phyloP scores from a whole-genome alignment of 1,140 invertebrate genomes.

The Drosophila bipectinata region DNA sequence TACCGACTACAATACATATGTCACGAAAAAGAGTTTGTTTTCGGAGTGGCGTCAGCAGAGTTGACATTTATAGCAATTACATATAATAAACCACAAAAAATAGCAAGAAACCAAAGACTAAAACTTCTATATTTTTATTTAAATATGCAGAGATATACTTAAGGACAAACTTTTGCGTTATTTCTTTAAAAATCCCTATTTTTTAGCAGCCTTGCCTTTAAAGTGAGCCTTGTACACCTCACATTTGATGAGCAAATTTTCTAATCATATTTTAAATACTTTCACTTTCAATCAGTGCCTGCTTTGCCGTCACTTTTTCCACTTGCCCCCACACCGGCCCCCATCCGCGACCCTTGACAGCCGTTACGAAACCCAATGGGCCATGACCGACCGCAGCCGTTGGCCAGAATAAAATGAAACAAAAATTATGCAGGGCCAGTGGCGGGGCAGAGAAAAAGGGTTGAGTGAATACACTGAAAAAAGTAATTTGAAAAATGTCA shows the following conservation, averaged over 20 bases:
- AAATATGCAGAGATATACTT: too few relatives aligned
- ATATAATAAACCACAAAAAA: slow-evolving; percentile 11
- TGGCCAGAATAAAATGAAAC: slow-evolving; percentile 79
- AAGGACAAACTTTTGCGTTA: too few relatives aligned
- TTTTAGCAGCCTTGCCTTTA: slow-evolving; percentile 1
- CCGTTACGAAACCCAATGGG: slow-evolving; percentile 71
- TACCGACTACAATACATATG: neutral
- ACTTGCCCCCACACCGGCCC: neutral
- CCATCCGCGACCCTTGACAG: slow-evolving; percentile 65
- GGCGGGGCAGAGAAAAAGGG: slow-evolving; percentile 42
- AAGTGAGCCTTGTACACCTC: slow-evolving; percentile 9
- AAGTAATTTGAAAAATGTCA: neutral
- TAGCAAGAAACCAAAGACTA: neutral
- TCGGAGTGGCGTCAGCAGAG: slow-evolving; percentile 17
- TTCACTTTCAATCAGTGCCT: slow-evolving; percentile 71
- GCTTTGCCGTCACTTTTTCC: neutral
- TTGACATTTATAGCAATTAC: slow-evolving; percentile 46
- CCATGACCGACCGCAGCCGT: slow-evolving; percentile 70
- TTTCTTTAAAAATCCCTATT: too few relatives aligned
- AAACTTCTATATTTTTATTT: neutral
- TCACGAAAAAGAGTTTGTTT: neutral
- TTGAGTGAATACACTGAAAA: slow-evolving; percentile 29
- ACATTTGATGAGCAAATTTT: slow-evolving; percentile 46
- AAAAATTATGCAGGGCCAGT: slow-evolving; percentile 48
- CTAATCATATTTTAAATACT: slow-evolving; percentile 63